Evolutionary conservation across 2,888 invertebrate species (phyloP).

Genomic region (Trypoxylon attenuatum): DNA sequence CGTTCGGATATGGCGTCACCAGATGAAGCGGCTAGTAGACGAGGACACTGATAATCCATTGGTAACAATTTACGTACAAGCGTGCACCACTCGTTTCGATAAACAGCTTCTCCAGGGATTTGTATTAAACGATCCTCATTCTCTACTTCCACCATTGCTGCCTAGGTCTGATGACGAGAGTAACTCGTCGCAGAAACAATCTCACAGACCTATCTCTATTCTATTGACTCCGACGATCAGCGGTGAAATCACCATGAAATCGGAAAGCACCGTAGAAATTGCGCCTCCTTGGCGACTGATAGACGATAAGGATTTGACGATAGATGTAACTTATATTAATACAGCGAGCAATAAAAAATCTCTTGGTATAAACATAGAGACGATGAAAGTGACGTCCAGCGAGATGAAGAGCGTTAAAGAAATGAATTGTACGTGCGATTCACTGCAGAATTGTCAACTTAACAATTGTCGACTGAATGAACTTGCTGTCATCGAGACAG

Average conservation of each 20-base stretch:
- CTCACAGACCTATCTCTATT: constrained; percentile 36
- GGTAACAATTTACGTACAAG: constrained; percentile 49
- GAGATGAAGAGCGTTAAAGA: constrained; percentile 30
- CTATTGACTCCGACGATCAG: constrained; percentile 60
- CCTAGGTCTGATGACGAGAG: background rate
- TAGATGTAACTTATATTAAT: constrained; percentile 57
- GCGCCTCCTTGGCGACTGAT: constrained; percentile 64
- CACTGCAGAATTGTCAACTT: no score
- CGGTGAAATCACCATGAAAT: constrained; percentile 46
- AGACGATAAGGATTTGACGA: constrained; percentile 38
- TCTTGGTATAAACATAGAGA: background rate
- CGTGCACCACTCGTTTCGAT: constrained; percentile 38
- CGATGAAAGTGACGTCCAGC: background rate
- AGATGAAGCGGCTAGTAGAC: constrained; percentile 46
- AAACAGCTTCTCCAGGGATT: constrained; percentile 56
- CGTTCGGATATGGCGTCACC: constrained; percentile 66
- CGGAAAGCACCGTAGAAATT: constrained; percentile 52
- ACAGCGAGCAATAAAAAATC: constrained; percentile 18
- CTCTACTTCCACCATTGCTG: constrained; percentile 46
- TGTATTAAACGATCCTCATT: constrained; percentile 52
- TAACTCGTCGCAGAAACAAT: background rate
- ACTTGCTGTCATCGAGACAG: no score
- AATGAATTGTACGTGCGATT: constrained; percentile 60
- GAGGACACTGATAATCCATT: constrained; percentile 35
- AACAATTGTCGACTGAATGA: no score